Base-by-base conservation (phyloP, 2,888 invertebrate genomes). In the Ypsolopha scabrella region DNA sequence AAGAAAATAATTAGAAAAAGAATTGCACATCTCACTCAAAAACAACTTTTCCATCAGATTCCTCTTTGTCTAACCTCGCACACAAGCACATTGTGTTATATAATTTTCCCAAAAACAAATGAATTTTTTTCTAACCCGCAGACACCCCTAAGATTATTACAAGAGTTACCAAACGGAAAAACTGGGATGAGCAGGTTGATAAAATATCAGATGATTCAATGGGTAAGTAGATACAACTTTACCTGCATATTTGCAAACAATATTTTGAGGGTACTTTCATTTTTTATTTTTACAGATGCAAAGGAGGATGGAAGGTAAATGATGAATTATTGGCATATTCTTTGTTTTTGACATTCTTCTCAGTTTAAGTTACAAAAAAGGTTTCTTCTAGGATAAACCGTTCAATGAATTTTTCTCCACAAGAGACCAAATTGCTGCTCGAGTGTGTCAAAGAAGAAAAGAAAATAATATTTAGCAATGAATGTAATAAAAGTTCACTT, bases 361-460 rank as follows among this genome's bases (percentile, higher is more conserved):
- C 8, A 43, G n/a, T 43, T 11, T 13, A 11, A 43, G 8, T 11
- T 11, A 43, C 9, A 37, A 41, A 4, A 24, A n/a, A n/a, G n/a
- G 24, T 24, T 24, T 24, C 4, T 24, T 24, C 37, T 41, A 51
- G 51, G 46, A 45, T 14, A 37, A 47, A 41, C 34, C 48, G 52
- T 6, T 41, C 47, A n/a, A 10, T 45, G 10, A 76, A 79, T 52
- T 86, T 85, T 57, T 67, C 78, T 1, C 68, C 76, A 1, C 61
- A 71, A 53, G 86, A 86, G 54, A 78, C 75, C 53, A 69, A 63
- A 54, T 58, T 83, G 1, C 59, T 86, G 9, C 59, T 86, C 7
- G 68, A 77, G 56, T 82, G 81, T 63, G 78, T 80, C 2, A 69
- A 69, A 54, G 62, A 69, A 54, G 85, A 86, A 58, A 81, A 77